A percentile compares a stretch with the other conserved stretches of the same genome.
Evolutionary conservation across 1,140 invertebrate genomes (phyloP).

Genomic region (Pinna nobilis): DNA sequence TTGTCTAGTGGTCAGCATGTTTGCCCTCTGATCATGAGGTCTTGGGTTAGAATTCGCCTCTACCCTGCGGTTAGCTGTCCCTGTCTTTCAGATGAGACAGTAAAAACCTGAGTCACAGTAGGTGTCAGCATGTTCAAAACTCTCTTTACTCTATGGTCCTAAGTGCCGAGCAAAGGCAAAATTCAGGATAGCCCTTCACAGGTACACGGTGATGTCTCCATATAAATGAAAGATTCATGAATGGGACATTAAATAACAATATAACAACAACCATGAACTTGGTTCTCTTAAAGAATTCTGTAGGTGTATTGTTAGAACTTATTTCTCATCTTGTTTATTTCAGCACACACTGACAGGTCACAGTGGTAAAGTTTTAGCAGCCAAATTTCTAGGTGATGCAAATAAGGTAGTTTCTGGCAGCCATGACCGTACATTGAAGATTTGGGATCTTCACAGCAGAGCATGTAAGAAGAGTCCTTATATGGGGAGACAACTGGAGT

Average conservation of each 20-base stretch:
- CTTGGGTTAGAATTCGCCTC: no score
- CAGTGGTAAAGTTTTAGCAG: slow-evolving; percentile 86
- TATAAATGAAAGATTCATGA: no score
- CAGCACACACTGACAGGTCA: slow-evolving; percentile 98
- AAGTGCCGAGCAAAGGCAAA: no score
- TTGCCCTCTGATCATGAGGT: no score
- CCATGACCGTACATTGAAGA: slow-evolving; percentile 96
- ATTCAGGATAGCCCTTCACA: no score
- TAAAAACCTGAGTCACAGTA: no score
- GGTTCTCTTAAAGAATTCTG: not conserved
- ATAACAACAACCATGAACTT: not conserved
- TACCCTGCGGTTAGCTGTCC: no score
- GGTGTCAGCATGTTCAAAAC: no score
- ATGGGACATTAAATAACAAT: not conserved
- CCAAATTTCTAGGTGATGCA: slow-evolving; percentile 70
- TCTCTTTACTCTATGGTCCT: no score
- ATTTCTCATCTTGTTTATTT: slow-evolving; percentile 62
- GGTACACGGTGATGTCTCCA: no score
- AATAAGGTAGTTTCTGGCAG: slow-evolving; percentile 84
- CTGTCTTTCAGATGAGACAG: no score
- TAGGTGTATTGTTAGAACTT: not conserved
- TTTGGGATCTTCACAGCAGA: slow-evolving; percentile 95
- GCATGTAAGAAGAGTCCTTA: slow-evolving; percentile 85
- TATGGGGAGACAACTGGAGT: not conserved
- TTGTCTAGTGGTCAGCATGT: no score